Base-by-base conservation (phyloP, 1,140 invertebrate genomes). In the Sarcophaga bullata region DNA sequence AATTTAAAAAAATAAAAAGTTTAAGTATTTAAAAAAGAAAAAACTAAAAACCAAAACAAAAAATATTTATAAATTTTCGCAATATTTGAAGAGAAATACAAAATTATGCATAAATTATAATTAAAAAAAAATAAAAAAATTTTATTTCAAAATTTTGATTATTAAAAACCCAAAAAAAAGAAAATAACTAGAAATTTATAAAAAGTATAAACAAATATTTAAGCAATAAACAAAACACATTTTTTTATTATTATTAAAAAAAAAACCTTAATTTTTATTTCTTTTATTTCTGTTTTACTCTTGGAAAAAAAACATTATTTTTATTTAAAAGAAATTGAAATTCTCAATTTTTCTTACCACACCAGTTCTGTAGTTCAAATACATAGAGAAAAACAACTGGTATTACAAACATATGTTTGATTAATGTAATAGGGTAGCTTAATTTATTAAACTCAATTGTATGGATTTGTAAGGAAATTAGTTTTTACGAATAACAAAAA, bases 151-250 rank as follows among this genome's bases (percentile, higher is more conserved):
- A 17, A 19, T 13, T n/a, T 15, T 17, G 4, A 73, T 25, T 68
- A 47, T 13, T 68, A 81, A 81, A 75, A 47, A 37, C n/a, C 37
- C 73, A 73, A 73, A 75, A 75, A 1, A 46, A 73, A 72, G 37
- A 52, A 73, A 49, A 19, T 15, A 82, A 17, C 47, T 68, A 49
- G 17, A 80, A 68, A 81, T 25, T 75, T 76, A 82, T 47, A 3
- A 46, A 54, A 72, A 11, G n/a, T 52, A 68, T 73, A 85, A 87
- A 86, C 73, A 86, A 81, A 81, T 82, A 73, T 73, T 48, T 81
- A 81, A 54, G 83, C 68, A 73, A 47, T 4, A 37, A 46, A 37
- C 3, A 11, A 10, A 19, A 73, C 0, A 73, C 11, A 25, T 73
- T 73, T 10, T 25, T 19, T 25, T 73, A 6, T 5, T 25, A 10